Evolutionary conservation across 23 tunicate genomes (phyloP).

Genomic region (Trididemnum clinides): DNA sequence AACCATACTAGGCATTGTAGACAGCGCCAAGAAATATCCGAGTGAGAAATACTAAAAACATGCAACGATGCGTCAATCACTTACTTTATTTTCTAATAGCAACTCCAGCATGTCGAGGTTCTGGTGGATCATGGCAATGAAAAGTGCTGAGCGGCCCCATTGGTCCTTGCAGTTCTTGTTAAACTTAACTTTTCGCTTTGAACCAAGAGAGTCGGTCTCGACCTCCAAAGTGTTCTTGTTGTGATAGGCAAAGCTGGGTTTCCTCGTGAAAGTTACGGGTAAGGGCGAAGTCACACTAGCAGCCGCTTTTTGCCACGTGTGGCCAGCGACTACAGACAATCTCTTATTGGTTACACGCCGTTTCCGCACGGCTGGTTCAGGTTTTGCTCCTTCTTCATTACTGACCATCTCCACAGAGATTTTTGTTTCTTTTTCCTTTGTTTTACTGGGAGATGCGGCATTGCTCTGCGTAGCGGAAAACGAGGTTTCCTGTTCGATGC

Average conservation of each 20-base stretch:
- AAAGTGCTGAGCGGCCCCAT: conserved; percentile 70
- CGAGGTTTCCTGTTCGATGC: neutral
- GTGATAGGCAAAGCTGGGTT: neutral
- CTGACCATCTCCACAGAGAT: neutral
- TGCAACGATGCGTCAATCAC: neutral
- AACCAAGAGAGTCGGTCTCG: neutral
- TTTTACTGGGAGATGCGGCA: neutral
- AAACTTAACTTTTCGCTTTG: conserved; percentile 16
- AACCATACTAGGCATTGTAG: too few relatives aligned
- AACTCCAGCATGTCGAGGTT: conserved; percentile 59
- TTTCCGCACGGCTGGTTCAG: neutral
- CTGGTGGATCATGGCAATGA: conserved; percentile 62
- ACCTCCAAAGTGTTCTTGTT: neutral
- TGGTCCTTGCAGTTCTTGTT: conserved; percentile 69
- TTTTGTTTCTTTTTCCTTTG: neutral
- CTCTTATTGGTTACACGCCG: neutral
- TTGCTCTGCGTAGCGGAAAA: neutral
- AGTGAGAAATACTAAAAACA: too few relatives aligned
- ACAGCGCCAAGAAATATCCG: too few relatives aligned
- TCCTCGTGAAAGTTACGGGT: conserved; percentile 18
- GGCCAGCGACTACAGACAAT: neutral
- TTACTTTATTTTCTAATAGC: conserved; percentile 51
- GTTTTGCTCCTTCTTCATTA: neutral
- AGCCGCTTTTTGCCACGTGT: conserved; percentile 23
- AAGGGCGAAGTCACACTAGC: conserved; percentile 5